Percentiles rank a stretch among this genome's conserved stretches.
Conservation (phyloP, 2,797 vertebrate genomes). For the Sorex maritimensis region DNA sequence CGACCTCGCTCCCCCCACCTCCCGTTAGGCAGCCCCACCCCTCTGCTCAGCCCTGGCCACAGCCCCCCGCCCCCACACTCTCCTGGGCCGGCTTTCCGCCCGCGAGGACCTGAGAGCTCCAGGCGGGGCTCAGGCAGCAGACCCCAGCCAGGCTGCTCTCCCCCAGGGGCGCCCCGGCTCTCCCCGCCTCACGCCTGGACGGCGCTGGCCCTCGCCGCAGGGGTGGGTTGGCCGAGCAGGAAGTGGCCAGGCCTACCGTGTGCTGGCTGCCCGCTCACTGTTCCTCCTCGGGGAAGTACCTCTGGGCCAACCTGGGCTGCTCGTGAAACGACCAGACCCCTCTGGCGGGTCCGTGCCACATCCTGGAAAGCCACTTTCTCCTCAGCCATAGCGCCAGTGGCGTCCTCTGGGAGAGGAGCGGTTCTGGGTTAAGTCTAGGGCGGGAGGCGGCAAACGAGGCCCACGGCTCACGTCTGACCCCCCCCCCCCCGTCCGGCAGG, state of each 20-base stretch:
- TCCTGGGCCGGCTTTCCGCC: neutral
- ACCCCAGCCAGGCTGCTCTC: no score
- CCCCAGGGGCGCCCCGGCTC: no score
- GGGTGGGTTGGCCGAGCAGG: no score
- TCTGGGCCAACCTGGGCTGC: neutral
- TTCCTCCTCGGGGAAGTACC: neutral
- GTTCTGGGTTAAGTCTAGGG: neutral
- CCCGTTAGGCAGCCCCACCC: neutral
- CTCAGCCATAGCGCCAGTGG: neutral
- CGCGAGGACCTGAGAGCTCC: neutral
- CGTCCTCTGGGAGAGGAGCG: neutral
- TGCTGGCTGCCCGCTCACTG: neutral
- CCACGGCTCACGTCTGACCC: neutral
- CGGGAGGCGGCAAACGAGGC: neutral
- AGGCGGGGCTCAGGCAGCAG: no score
- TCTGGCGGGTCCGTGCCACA: neutral
- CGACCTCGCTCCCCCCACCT: neutral
- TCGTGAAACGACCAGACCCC: neutral
- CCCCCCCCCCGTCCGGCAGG: neutral
- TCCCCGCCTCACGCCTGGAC: neutral
- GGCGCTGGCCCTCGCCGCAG: neutral
- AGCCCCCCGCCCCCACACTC: neutral
- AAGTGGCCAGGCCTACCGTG: neutral
- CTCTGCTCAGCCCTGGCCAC: neutral
- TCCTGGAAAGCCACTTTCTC: slow-evolving; percentile 18